Conservation (phyloP, 1,140 invertebrate species). For the Heliconius eleuchia region DNA sequence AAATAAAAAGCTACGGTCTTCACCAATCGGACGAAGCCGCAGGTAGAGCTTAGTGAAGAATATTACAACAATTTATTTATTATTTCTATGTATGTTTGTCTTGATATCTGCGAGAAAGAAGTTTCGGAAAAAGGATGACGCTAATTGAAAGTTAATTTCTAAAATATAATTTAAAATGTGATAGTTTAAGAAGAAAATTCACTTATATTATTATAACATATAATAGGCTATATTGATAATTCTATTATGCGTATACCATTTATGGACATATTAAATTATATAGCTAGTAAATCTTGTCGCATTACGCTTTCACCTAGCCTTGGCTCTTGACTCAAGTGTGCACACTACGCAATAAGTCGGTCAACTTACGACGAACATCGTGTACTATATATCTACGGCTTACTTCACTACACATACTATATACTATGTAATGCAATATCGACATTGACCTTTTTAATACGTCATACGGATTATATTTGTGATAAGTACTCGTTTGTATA, state of each 20-base stretch:
- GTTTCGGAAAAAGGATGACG: too few species aligned
- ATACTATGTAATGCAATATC: conserved; percentile 8
- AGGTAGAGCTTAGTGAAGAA: too few species aligned
- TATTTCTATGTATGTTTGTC: too few species aligned
- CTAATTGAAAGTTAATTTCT: too few species aligned
- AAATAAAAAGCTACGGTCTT: too few species aligned
- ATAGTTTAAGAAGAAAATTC: too few species aligned
- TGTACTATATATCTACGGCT: neutral
- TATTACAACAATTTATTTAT: too few species aligned
- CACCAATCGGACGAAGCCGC: too few species aligned
- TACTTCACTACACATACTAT: neutral
- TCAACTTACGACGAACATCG: neutral
- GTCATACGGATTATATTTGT: conserved; percentile 1
- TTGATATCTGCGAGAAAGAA: too few species aligned
- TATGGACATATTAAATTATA: neutral
- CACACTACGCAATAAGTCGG: neutral
- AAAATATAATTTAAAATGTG: too few species aligned
- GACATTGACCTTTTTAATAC: conserved; percentile 9
- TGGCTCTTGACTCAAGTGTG: neutral
- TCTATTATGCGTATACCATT: neutral
- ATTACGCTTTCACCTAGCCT: conserved; percentile 17
- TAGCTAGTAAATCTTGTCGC: neutral
- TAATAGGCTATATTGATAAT: neutral
- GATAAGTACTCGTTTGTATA: too few species aligned
- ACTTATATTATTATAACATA: neutral